These are phyloP conservation scores for Chalcosyrphus nemorum DNA, from an alignment of 2,888 invertebrate species.

Conservation along the genomic window DNA sequence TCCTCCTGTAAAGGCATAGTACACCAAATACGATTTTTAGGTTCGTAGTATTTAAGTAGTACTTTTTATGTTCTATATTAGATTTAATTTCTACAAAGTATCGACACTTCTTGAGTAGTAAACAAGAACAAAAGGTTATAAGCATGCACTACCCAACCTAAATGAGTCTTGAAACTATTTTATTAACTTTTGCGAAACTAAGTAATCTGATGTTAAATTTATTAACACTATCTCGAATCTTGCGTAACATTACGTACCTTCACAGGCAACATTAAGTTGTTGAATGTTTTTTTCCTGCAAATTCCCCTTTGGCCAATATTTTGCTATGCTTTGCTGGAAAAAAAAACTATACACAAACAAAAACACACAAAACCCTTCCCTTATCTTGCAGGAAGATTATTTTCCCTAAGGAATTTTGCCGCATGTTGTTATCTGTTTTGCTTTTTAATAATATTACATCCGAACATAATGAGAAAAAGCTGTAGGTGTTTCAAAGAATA, in stretches of 20 bases:
- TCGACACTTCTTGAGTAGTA: neutral
- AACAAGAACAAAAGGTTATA: neutral
- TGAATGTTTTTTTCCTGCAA: conserved; percentile 13
- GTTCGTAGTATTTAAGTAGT: too few relatives aligned
- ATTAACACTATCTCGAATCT: conserved; percentile 7
- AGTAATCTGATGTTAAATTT: conserved; percentile 18
- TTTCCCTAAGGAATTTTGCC: conserved; percentile 44
- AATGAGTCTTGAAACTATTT: conserved; percentile 1
- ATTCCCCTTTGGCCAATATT: conserved; percentile 15
- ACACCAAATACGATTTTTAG: too few relatives aligned
- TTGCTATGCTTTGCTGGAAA: conserved; percentile 12
- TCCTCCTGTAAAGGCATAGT: too few relatives aligned
- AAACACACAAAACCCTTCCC: neutral
- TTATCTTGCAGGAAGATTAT: conserved; percentile 41
- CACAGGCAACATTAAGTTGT: conserved; percentile 7
- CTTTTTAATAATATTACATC: conserved; percentile 46
- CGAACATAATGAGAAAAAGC: conserved; percentile 52
- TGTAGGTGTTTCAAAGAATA: conserved; percentile 26
- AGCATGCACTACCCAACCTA: neutral
- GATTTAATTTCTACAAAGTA: neutral
- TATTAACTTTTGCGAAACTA: conserved; percentile 4
- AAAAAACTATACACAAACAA: conserved; percentile 13
- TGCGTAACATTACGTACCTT: neutral
- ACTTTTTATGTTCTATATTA: too few relatives aligned
- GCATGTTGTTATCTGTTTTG: conserved; percentile 44